Base-by-base conservation (phyloP, 2,113 vertebrate genomes). In the Melanotaenia duboulayi region DNA sequence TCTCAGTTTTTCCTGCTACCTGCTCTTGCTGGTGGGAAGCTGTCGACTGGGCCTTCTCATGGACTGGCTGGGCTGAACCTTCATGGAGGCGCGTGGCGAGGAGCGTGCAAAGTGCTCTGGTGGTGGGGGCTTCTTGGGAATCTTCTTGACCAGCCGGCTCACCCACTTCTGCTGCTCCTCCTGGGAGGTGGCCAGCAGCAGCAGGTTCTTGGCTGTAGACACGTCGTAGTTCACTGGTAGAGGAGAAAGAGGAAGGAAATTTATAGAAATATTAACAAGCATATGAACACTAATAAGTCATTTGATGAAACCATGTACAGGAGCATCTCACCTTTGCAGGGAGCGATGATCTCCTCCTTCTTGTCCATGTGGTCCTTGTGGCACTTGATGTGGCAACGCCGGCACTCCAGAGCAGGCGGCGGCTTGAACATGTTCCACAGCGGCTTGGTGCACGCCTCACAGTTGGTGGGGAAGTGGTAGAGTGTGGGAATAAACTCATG, bases 351-450 rank as follows among this genome's bases (percentile, higher is more conserved):
- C 83, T 99, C 98, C 87, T 99, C 98, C 73, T 98, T 99, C 87
- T 95, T 98, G 91, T 99, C 98, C 97, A 99, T 98, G 91, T 99
- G 98, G 83, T 99, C 98, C 82, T 98, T 99, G 89, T 99, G 98
- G 92, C 97, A 99, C 83, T 99, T 99, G 89, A 99, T 99, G 89
- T 99, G 98, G 92, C 98, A 99, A 87, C 98, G 96, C 17, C 97
- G 95, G 81, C 98, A 99, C 90, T 99, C 98, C 40, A 99, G 91
- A 37, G 98, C 98, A n/a, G 98, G 95, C 25, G 98, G 98, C 4
- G 98, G 98, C 81, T 99, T 99, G 89, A 99, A 99, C 97, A 99
- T 97, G 81, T 99, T 97, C 97, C 97, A 99, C 85, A 99, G 84
- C 0, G 98, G 97, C 87, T 99, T 99, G 94, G 98, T 98, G 83